Base-by-base conservation (phyloP, 2,888 invertebrate species). In the Ferdinandea cuprea region DNA sequence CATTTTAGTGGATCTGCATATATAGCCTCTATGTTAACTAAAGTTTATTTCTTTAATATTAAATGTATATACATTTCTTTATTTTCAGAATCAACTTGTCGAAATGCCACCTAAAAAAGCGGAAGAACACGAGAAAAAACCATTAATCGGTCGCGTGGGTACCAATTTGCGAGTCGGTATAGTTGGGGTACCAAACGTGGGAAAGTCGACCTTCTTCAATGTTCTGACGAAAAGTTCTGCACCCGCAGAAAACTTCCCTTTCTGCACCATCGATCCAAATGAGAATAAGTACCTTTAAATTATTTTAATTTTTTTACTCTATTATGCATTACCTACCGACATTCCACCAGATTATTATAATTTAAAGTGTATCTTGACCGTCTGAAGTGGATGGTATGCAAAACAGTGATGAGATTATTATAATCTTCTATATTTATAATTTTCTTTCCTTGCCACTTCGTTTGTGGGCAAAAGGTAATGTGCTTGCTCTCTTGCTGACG, bases 231-330 rank as follows among this genome's bases (percentile, higher is more conserved):
- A 99, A 91, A 98, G 98, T 90, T 95, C 96, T 88, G 99, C 98
- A 5, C 95, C 98, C 68, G 99, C 99, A 61, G 99, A 99, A 91
- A 99, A 99, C 91, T 99, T 99, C 90, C 99, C 99, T 0, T 99
- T 99, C 93, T 99, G 99, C 93, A 99, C 99, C 91, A 99, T 99
- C 90, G 99, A 99, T 92, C 99, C 99, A 54, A 99, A 99, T 96
- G 99, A 99, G 94, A 99, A 97, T 98, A 97, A 98, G 98, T 97
- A 95, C 94, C 68, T 63, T 78, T 76, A 28, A 50, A 76, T 76
- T n/a, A n/a, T n/a, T n/a, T n/a, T n/a, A n/a, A 56, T 74, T 80
- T 37, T 77, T 58, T 50, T 50, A 8, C 25, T 76, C 59, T 74
- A 17, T 32, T 74, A 17, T 32, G 44, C 58, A 59, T 65, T 32